These are phyloP conservation scores for Contarinia nasturtii DNA, from an alignment of 1,140 invertebrate species.

Conservation along the genomic window DNA sequence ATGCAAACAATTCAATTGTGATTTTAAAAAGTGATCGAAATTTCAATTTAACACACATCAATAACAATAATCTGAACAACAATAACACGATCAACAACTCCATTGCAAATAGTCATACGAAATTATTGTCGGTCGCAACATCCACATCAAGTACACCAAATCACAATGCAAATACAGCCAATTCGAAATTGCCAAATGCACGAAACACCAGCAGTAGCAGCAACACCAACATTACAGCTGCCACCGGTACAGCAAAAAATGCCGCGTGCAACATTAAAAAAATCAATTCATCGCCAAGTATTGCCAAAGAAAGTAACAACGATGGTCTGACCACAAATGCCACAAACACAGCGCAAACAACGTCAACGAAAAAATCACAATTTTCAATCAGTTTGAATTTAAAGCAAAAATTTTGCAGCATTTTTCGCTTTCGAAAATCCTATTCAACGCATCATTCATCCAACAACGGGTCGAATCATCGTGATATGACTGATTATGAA, in stretches of 20 bases:
- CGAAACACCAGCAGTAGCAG: conserved; percentile 6
- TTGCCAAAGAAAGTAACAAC: conserved; percentile 3
- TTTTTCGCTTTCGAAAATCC: conserved; percentile 49
- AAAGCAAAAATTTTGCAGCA: conserved; percentile 70
- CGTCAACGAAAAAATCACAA: conserved; percentile 19
- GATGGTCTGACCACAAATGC: conserved; percentile 4
- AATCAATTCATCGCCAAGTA: conserved; percentile 2
- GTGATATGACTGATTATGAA: background rate
- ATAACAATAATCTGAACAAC: background rate
- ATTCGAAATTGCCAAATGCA: conserved; percentile 4
- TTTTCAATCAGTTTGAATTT: conserved; percentile 33
- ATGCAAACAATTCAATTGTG: no score
- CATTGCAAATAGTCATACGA: no score
- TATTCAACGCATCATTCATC: conserved; percentile 12
- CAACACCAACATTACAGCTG: conserved; percentile 4
- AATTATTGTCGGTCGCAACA: no score
- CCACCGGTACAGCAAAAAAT: conserved; percentile 1
- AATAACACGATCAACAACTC: conserved; percentile 16
- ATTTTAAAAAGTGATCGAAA: no score
- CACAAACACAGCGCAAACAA: conserved; percentile 22
- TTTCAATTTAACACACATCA: no score
- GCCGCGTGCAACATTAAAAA: conserved; percentile 1
- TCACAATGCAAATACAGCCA: conserved; percentile 3
- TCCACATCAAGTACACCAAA: no score
- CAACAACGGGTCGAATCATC: background rate